These are phyloP conservation scores for Hylaea fasciaria DNA, from an alignment of 2,888 invertebrate species.

Conservation along the genomic window DNA sequence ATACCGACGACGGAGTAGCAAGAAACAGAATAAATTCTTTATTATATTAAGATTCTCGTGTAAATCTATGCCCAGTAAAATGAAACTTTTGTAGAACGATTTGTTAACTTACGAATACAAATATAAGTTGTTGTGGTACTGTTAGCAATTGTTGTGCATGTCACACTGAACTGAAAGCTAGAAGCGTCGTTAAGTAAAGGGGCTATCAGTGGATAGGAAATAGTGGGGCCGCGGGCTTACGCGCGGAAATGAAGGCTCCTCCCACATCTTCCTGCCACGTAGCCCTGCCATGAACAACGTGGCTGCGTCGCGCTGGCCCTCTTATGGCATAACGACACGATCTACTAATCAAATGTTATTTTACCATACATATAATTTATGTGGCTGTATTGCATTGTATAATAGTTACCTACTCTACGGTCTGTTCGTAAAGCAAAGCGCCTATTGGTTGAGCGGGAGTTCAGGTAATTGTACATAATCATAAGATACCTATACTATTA, in stretches of 20 bases:
- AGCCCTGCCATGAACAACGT: conserved; percentile 34
- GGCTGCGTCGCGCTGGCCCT: conserved; percentile 9
- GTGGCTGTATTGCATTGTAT: too few relatives aligned
- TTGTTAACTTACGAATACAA: too few relatives aligned
- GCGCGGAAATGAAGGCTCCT: conserved; percentile 67
- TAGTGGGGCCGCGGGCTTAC: conserved; percentile 62
- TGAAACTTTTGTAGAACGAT: too few relatives aligned
- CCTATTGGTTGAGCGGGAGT: too few relatives aligned
- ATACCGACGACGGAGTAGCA: not conserved
- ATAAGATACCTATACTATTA: too few relatives aligned
- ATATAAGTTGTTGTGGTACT: too few relatives aligned
- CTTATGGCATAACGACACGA: conserved; percentile 11
- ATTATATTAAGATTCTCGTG: not conserved
- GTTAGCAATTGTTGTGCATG: conserved; percentile 19
- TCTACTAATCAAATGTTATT: conserved; percentile 13
- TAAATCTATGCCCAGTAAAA: too few relatives aligned
- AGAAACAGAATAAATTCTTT: not conserved
- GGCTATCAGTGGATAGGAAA: conserved; percentile 62
- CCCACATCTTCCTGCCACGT: conserved; percentile 54
- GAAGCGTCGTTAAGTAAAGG: conserved; percentile 52
- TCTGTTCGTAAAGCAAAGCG: too few relatives aligned
- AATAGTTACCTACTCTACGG: too few relatives aligned
- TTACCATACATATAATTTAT: not conserved
- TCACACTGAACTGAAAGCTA: conserved; percentile 10
- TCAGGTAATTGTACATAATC: too few relatives aligned